Evolutionary conservation across 2,797 vertebrate species (phyloP).

Genomic region (Phataginus tricuspis): DNA sequence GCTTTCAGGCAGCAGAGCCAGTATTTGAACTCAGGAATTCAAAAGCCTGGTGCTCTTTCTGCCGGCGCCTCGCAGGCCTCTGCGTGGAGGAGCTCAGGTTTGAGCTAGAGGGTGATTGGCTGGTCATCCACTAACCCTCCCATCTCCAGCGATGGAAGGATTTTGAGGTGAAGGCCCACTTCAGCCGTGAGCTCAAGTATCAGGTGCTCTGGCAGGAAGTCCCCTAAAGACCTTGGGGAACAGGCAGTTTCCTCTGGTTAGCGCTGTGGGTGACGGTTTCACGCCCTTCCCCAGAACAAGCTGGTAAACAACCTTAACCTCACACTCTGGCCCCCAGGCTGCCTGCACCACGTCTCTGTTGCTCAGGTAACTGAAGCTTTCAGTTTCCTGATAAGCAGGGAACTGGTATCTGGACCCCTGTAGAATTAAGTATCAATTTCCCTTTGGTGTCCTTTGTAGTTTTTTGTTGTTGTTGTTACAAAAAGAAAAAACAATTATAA

Average conservation of each 20-base stretch:
- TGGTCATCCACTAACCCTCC: not conserved
- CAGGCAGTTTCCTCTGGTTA: constrained; percentile 71
- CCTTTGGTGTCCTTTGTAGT: constrained; percentile 39
- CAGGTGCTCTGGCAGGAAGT: constrained; percentile 64
- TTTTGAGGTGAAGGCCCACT: not conserved
- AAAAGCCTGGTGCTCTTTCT: not conserved
- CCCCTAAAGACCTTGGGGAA: not conserved
- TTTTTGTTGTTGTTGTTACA: not conserved
- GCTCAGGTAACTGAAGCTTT: not conserved
- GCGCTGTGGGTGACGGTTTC: not conserved
- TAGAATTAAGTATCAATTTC: not conserved
- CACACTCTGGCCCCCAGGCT: not conserved
- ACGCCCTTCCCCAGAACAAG: constrained; percentile 31
- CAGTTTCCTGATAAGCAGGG: constrained; percentile 21
- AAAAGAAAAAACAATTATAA: not conserved
- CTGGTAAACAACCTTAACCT: constrained; percentile 54
- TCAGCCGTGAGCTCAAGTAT: not conserved
- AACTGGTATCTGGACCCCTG: not conserved
- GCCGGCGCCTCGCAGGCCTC: no score
- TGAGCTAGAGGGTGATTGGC: not conserved
- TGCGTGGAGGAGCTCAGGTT: not conserved
- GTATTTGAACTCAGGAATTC: not conserved
- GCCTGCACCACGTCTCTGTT: not conserved
- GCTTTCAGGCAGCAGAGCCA: not conserved
- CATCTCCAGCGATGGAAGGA: not conserved